Percentiles rank a stretch among this genome's conserved stretches.
Conservation (phyloP, 2,888 invertebrate genomes). For the Pherbina coryleti region DNA sequence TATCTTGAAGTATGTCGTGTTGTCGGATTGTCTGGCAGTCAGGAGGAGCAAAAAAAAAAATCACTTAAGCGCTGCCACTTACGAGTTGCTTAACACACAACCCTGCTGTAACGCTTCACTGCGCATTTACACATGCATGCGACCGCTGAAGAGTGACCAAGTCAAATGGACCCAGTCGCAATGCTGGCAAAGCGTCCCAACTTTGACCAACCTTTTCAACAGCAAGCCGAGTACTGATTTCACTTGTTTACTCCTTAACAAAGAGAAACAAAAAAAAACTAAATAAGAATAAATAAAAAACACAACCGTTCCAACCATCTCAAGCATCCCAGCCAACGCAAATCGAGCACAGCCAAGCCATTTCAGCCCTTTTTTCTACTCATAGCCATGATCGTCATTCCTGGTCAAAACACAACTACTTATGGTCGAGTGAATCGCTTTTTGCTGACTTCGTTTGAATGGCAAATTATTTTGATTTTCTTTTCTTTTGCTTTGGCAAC, state of each 20-base stretch:
- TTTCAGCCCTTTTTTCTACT: neutral
- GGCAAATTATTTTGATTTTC: conserved; percentile 5
- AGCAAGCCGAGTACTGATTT: no score
- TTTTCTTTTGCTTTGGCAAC: conserved; percentile 4
- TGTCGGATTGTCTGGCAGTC: neutral
- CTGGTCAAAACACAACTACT: neutral
- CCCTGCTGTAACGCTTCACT: neutral
- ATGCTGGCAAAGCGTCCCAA: neutral
- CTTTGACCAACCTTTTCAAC: no score
- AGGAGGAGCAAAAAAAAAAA: conserved; percentile 16
- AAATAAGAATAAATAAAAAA: no score
- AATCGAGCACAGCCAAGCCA: no score
- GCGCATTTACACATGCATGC: neutral
- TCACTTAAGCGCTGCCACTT: conserved; percentile 51
- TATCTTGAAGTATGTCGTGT: no score
- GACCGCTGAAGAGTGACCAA: conserved; percentile 4
- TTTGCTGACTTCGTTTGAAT: neutral
- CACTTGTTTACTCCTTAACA: no score
- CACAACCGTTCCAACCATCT: no score
- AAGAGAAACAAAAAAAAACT: no score
- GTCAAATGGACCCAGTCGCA: neutral
- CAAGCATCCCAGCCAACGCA: no score
- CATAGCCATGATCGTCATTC: neutral
- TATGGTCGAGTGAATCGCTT: conserved; percentile 18
- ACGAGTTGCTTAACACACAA: conserved; percentile 19